Percentiles rank a stretch among this genome's conserved stretches.
phyloP scores from a whole-genome alignment of 2,113 vertebrate genomes.

The Oxygymnocypris stewartii region DNA sequence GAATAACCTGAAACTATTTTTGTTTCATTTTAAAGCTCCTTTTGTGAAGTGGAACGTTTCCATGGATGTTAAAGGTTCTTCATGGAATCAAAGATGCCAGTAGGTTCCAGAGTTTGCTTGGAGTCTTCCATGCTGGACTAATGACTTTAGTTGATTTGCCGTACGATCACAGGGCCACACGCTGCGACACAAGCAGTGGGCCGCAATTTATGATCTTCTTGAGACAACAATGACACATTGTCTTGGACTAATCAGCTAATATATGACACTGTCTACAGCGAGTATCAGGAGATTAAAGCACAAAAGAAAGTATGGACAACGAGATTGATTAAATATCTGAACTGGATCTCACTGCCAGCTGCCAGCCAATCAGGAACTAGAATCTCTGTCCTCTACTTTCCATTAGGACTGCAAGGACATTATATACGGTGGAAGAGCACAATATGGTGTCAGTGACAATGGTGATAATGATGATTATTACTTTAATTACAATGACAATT shows the following conservation, averaged over 20 bases:
- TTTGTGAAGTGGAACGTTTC: not conserved
- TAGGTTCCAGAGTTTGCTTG: not conserved
- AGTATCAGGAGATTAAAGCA: conserved; percentile 12
- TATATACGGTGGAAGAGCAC: not conserved
- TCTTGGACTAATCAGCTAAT: not conserved
- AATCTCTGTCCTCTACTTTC: not conserved
- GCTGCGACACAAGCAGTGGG: not conserved
- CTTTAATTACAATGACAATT: conserved; percentile 1
- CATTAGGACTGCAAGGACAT: conserved; percentile 26
- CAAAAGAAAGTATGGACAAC: conserved; percentile 5
- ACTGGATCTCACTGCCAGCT: not conserved
- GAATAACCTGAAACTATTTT: too few species aligned
- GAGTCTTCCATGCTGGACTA: not conserved
- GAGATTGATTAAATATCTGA: conserved; percentile 29
- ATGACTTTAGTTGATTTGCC: not conserved
- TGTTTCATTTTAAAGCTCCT: too few species aligned
- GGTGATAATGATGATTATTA: conserved; percentile 19
- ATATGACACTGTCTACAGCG: not conserved
- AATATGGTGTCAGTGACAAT: not conserved
- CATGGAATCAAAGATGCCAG: too few species aligned
- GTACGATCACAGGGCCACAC: not conserved
- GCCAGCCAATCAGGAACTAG: conserved; percentile 17
- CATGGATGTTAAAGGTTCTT: not conserved
- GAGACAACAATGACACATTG: not conserved
- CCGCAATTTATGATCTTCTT: not conserved